Base-by-base conservation (phyloP, 2,797 vertebrate genomes). In the Megalops cyprinoides region DNA sequence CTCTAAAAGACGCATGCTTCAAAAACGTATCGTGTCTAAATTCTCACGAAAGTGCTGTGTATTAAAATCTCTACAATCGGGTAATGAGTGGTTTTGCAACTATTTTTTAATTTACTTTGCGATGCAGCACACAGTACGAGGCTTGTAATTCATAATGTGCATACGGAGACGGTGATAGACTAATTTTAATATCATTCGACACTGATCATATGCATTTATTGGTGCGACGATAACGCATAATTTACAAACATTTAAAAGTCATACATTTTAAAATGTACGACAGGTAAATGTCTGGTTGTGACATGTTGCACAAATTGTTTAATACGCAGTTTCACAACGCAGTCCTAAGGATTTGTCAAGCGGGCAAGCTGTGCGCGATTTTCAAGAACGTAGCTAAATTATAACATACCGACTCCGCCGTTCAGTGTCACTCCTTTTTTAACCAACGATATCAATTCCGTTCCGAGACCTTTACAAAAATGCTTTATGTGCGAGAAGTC, bases 361-460 rank as follows among this genome's bases (percentile, higher is more conserved):
- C 14, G 2, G 15, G 20, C 39, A 65, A 60, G 37, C 28, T 14
- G 62, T 4, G 62, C 37, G 62, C 34, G 62, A 67, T 67, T 67
- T 67, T 67, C 62, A 67, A 65, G 60, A 69, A 44, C n/a, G 67
- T 71, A 14, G 51, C 51, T 53, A 71, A 71, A 71, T 20, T 8
- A 39, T 42, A 71, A 71, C 25, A 20, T 42, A n/a, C n/a, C 39
- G 67, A 39, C 12, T 37, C 39, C 37, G 67, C 37, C 67, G 67
- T n/a, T 23, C 44, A 71, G 67, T 39, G 67, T n/a, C 20, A 15
- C 67, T n/a, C 8, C 18, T 71, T 69, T 69, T 69, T 34, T 69
- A 34, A 39, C 58, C 58, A 62, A n/a, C 28, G 8, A 34, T 31
- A 15, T n/a, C n/a, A n/a, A n/a, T n/a, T n/a, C n/a, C n/a, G 31